Conservation (phyloP, 2,888 invertebrate species). For the Rhamnusium bicolor region DNA sequence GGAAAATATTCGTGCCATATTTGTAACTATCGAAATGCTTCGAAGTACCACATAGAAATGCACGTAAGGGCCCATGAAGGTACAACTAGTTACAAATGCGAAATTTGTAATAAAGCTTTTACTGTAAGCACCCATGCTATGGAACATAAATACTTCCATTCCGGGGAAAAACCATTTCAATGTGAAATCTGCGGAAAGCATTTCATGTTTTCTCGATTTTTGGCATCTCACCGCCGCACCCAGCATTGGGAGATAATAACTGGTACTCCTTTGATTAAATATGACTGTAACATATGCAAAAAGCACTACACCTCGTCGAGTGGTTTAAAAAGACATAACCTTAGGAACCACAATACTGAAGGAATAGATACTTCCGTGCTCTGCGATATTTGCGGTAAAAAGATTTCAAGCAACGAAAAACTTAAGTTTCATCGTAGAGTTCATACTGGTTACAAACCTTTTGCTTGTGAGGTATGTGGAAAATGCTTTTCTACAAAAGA, state of each 20-base stretch:
- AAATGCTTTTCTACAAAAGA: constrained; percentile 73
- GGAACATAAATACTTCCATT: constrained; percentile 70
- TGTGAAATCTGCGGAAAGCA: constrained; percentile 74
- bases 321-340: constrained; percentile 60
- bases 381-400: constrained; percentile 67
- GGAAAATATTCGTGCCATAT: constrained; percentile 62
- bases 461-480: constrained; percentile 65
- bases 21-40: constrained; percentile 61
- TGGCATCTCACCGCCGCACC: constrained; percentile 71
- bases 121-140: constrained; percentile 72
- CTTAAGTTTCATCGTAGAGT: constrained; percentile 66
- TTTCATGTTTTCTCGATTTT: constrained; percentile 72
- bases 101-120: constrained; percentile 71
- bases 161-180: constrained; percentile 72
- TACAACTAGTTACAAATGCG: constrained; percentile 70
- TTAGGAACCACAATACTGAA: constrained; percentile 64
- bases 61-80: constrained; percentile 70
- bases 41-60: constrained; percentile 64
- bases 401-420: constrained; percentile 66
- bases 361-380: constrained; percentile 72
- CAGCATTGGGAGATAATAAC: constrained; percentile 71
- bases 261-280: constrained; percentile 67
- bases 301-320: constrained; percentile 64
- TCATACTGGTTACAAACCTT: constrained; percentile 72
- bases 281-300: constrained; percentile 65